Evolutionary conservation across 2,888 invertebrate genomes (phyloP).

Genomic region (Cerastis leucographa): DNA sequence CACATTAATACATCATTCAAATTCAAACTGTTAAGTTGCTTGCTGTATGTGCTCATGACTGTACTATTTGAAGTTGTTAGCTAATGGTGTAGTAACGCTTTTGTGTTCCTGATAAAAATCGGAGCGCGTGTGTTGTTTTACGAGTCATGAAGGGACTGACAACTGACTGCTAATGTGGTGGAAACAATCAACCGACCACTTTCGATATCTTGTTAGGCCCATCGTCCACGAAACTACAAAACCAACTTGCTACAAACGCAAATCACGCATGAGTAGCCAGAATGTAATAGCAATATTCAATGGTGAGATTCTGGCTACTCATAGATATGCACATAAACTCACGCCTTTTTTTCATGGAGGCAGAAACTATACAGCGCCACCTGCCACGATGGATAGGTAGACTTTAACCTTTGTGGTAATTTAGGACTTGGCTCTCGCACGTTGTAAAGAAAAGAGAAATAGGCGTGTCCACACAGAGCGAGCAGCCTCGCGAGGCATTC

Average conservation of each 20-base stretch:
- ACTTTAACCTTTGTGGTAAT: not conserved
- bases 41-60: not conserved
- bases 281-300: not conserved
- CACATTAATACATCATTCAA: no score
- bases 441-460: not conserved
- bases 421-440: not conserved
- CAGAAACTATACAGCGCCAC: not conserved
- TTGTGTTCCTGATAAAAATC: constrained; percentile 51
- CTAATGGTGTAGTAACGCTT: constrained; percentile 52
- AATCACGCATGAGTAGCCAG: not conserved
- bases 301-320: not conserved
- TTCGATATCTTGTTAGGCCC: not conserved
- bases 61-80: constrained; percentile 42
- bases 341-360: not conserved
- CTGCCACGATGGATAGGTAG: not conserved
- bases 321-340: not conserved
- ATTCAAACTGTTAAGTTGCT: no score
- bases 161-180: not conserved
- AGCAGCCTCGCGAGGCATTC: no score
- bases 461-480: no score
- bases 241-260: not conserved
- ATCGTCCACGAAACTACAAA: not conserved
- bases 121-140: constrained; percentile 40
- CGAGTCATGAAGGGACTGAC: constrained; percentile 16
- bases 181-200: constrained; percentile 8